These are phyloP conservation scores for Nephrocerus scutellatus DNA, from an alignment of 2,888 invertebrate species.

Conservation along the genomic window DNA sequence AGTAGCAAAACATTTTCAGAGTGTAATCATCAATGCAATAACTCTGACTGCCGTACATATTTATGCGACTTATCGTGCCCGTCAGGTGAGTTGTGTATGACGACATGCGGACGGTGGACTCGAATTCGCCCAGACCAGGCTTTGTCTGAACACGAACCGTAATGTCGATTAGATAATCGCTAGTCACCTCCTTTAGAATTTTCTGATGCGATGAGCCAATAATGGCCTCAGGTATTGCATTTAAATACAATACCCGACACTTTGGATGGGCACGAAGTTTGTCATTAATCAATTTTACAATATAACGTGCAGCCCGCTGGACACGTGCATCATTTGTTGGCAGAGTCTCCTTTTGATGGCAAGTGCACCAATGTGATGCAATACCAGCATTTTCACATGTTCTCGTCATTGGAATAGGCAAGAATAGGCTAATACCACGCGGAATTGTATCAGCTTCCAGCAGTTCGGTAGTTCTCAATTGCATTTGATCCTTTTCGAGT, in stretches of 20 bases:
- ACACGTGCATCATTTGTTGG: conserved; percentile 51
- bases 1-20: conserved; percentile 73
- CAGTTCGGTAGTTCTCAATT: conserved; percentile 39
- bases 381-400: conserved; percentile 74
- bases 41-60: conserved; percentile 74
- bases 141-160: conserved; percentile 49
- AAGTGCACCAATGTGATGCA: conserved; percentile 82
- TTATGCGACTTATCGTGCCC: conserved; percentile 70
- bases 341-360: conserved; percentile 61
- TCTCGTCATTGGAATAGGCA: conserved; percentile 61
- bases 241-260: conserved; percentile 60
- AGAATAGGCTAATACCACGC: conserved; percentile 69
- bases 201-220: conserved; percentile 49
- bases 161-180: conserved; percentile 41
- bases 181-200: conserved; percentile 37
- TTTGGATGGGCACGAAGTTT: conserved; percentile 55
- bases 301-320: conserved; percentile 53
- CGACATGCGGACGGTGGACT: conserved; percentile 62
- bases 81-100: conserved; percentile 36
- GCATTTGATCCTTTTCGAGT: conserved; percentile 47
- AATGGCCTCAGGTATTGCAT: conserved; percentile 60
- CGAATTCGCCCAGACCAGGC: conserved; percentile 59
- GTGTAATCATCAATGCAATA: conserved; percentile 67
- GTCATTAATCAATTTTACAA: conserved; percentile 60
- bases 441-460: conserved; percentile 45